A percentile compares a stretch with the other conserved stretches of the same genome.
Evolutionary conservation across 2,797 vertebrate genomes (phyloP).

Genomic region (Sphenopsis melanotis): DNA sequence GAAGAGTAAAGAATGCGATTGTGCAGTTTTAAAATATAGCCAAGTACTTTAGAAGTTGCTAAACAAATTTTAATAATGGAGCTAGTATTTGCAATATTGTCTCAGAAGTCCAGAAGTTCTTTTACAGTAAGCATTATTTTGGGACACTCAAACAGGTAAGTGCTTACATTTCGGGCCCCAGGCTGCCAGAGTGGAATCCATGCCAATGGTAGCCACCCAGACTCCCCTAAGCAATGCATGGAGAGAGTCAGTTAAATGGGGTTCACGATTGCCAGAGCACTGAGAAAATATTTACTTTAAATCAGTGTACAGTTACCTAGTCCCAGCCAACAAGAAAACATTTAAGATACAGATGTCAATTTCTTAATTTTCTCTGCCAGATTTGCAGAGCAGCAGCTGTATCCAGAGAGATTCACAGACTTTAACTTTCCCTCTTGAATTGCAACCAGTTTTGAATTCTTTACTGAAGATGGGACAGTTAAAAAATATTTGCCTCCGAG

Average conservation of each 20-base stretch:
- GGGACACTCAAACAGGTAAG: constrained; percentile 47
- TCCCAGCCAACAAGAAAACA: not conserved
- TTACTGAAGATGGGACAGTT: constrained; percentile 10
- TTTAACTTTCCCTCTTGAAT: not conserved
- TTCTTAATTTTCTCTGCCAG: not conserved
- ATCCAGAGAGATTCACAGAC: not conserved
- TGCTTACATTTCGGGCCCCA: constrained; percentile 49
- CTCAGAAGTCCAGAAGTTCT: not conserved
- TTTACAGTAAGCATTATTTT: constrained; percentile 17
- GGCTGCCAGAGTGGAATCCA: constrained; percentile 58
- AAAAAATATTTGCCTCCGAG: constrained; percentile 33
- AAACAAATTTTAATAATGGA: not conserved
- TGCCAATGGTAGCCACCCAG: constrained; percentile 52
- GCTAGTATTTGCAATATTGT: not conserved
- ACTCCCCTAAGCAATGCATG: constrained; percentile 53
- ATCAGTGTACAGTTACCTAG: not conserved
- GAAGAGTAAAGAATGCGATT: not conserved
- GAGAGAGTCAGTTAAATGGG: constrained; percentile 42
- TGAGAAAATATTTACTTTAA: constrained; percentile 4
- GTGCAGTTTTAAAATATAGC: not conserved
- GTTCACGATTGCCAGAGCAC: not conserved
- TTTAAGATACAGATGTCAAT: not conserved
- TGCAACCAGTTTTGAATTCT: not conserved
- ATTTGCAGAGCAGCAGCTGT: not conserved
- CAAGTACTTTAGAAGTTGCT: not conserved